Base-by-base conservation (phyloP, 2,113 vertebrate genomes). In the Cygnus buccinator region DNA sequence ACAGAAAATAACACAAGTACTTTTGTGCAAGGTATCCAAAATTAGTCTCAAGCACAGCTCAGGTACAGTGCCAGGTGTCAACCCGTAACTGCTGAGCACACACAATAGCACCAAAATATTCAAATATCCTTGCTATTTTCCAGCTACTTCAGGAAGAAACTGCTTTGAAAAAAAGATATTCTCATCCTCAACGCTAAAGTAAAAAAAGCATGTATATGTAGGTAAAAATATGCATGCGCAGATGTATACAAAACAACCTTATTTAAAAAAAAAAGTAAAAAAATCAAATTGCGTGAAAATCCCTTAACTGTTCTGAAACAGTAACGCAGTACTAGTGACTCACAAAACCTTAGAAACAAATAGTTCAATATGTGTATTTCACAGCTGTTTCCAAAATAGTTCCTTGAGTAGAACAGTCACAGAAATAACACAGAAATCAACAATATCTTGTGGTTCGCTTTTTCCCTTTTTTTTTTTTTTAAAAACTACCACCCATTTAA, bases 401-500 rank as follows among this genome's bases (percentile, higher is more conserved):
- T 92, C 31, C 70, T 44, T 35, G 31, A 13, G 43, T 19, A 70
- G 83, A 92, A 58, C 0, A 4, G 71, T n/a, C n/a, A 61, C 5
- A 61, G n/a, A 93, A 84, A 87, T 63, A 80, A 72, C 0, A 12
- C 11, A 7, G 6, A 89, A 93, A 84, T 39, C 44, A 91, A 15
- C 37, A 35, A 3, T 8, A 19, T 62, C 48, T 61, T 35, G 7
- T 9, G 25, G 10, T 20, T 14, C n/a, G 9, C 0, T n/a, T 46
- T 44, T 26, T 52, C 12, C 5, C 2, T 0, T 8, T 4, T 2
- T 0, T 75, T 77, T 62, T 59, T n/a, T 39, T 33, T 55, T 35
- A 35, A 6, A 21, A 77, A 66, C 57, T 35, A 94, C 28, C 39
- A 91, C 12, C 6, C 48, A 50, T 15, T 46, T 23, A 52, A 15